Conservation (phyloP, 2,113 vertebrate species). For the Nothoprocta pentlandii region DNA sequence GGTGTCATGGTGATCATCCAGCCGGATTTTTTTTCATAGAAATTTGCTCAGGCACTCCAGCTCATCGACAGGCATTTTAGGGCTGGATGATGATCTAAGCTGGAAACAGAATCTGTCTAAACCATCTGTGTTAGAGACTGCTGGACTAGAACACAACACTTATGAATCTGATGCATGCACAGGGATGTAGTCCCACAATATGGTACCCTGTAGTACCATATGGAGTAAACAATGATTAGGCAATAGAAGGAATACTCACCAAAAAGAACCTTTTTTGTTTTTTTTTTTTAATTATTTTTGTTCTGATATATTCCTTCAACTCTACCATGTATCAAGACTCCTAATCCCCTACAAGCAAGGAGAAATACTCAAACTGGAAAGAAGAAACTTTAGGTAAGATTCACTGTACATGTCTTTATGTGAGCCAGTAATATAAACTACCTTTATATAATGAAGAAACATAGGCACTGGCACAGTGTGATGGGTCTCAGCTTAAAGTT, state of each 20-base stretch:
- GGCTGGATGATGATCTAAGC: conserved; percentile 25
- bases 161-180: background rate
- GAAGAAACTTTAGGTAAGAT: background rate
- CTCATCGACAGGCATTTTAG: conserved; percentile 11
- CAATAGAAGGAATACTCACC: background rate
- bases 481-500: background rate
- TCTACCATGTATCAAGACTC: background rate
- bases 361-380: background rate
- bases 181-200: background rate
- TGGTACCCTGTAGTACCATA: background rate
- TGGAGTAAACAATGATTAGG: background rate
- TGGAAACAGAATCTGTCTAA: conserved; percentile 20
- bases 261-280: background rate
- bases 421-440: background rate
- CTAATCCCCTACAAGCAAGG: background rate
- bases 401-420: background rate
- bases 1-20: background rate
- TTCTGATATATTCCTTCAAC: background rate
- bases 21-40: background rate
- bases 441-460: background rate
- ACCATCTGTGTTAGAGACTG: conserved; percentile 42
- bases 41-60: background rate
- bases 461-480: background rate
- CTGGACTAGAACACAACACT: conserved; percentile 10
- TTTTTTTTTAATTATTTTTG: background rate